These are phyloP conservation scores for Microtus ochrogaster DNA, from an alignment of 2,113 vertebrate genomes.

Conservation along the genomic window DNA sequence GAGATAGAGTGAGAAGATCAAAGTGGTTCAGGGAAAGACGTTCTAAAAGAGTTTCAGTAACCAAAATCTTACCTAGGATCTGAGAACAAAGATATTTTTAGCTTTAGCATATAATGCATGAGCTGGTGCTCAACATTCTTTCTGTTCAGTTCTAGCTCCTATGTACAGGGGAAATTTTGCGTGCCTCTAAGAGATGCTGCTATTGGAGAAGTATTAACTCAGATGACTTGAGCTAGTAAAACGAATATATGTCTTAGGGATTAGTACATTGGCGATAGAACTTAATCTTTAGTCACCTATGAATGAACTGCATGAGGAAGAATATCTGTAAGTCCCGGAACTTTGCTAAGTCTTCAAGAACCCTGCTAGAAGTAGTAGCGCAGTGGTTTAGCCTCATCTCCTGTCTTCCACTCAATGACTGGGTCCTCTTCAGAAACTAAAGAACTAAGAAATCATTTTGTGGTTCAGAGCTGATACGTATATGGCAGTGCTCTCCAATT, in stretches of 20 bases:
- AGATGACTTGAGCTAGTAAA: not conserved
- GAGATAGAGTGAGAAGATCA: not conserved
- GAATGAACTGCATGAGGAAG: not conserved
- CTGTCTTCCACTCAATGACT: not conserved
- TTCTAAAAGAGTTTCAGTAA: not conserved
- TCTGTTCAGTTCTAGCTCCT: not conserved
- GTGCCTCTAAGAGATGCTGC: not conserved
- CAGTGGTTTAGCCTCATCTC: not conserved
- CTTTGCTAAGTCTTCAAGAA: not conserved
- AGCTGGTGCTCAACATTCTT: not conserved
- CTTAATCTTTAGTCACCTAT: constrained; percentile 13
- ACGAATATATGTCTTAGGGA: not conserved
- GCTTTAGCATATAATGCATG: not conserved
- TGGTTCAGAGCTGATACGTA: not conserved
- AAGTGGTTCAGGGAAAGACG: not conserved
- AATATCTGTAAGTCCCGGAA: not conserved
- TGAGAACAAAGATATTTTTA: not conserved
- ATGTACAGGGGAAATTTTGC: not conserved
- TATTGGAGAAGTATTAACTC: not conserved
- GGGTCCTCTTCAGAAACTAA: not conserved
- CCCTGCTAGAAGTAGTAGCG: not conserved
- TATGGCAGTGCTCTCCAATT: not conserved
- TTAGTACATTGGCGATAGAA: not conserved
- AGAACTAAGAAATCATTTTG: constrained; percentile 28
- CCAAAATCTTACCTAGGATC: not conserved